phyloP scores from a whole-genome alignment of 2,797 vertebrate species.

The Muscicapa striata region DNA sequence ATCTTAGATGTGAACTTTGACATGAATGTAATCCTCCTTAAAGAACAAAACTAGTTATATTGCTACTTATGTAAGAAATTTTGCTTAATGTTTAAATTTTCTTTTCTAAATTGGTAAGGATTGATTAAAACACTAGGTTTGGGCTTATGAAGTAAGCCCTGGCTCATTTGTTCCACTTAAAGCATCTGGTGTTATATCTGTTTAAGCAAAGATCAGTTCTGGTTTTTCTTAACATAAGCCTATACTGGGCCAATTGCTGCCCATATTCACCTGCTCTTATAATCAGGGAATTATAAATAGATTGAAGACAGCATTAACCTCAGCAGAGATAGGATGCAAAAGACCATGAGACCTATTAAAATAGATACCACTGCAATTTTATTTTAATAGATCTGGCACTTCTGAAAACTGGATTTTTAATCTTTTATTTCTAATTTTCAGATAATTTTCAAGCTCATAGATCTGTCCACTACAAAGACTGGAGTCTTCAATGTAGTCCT shows the following conservation, averaged over 20 bases:
- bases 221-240: background rate
- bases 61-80: background rate
- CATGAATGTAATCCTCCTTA: background rate
- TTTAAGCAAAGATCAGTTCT: background rate
- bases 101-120: background rate
- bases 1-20: background rate
- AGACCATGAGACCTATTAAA: background rate
- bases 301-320: background rate
- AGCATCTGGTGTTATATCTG: background rate
- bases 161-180: background rate
- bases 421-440: conserved; percentile 64
- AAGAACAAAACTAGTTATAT: background rate
- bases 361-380: background rate
- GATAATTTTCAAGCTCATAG: conserved; percentile 85
- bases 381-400: background rate
- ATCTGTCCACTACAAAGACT: conserved; percentile 87
- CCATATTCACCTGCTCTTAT: background rate
- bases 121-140: background rate
- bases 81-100: background rate
- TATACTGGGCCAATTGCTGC: background rate
- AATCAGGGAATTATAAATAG: background rate
- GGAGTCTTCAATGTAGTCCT: conserved; percentile 90
- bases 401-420: background rate
- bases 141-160: background rate
- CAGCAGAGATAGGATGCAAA: background rate